Evolutionary conservation across 2,888 invertebrate species (phyloP), one percentile per base, ranked within the genome.

Genomic region (Eristalis pertinax): DNA sequence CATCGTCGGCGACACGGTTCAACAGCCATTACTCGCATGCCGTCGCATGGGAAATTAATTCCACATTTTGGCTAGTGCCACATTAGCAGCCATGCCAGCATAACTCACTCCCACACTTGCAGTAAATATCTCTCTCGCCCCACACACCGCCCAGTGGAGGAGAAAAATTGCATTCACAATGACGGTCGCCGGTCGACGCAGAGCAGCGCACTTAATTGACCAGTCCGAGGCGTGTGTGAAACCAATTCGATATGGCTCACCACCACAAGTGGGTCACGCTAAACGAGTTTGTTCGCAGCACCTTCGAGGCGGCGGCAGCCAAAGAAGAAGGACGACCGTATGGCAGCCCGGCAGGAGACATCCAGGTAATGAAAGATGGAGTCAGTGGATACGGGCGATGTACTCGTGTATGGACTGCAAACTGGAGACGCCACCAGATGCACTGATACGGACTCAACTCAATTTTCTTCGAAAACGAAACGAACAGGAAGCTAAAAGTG

Each of bases 41-140:
- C 70, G 62, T 68, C 74, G 76, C 80, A 67, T 67, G 72, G 67
- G 19, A 80, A 84, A 84, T 84, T 80, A 84, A 84, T 84, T 84
- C 80, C 67, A 72, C 84, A 84, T 84, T 84, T 84, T 76, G 80
- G 80, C 67, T 60, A 67, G 62, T 69, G 73, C 82, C 82, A 82
- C 76, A 82, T 83, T 83, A 83, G 83, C 83, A 78, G 76, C 56
- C 70, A 56, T 84, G 80, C 80, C 80, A 80, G 74, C 75, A 80
- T 84, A 80, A 84, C 70, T 84, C 75, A 84, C 80, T 70, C 84
- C 84, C 50, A 70, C 80, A 80, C 84, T 76, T 56, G 26, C 13
- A 26, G 7, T 11, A 60, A 13, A 62, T 43, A 24, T 32, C 3
- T 15, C 15, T 58, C 19, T 19, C 60, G n/a, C 7, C 2, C 26